A percentile compares a stretch with the other conserved stretches of the same genome.
Conservation (phyloP, 2,113 vertebrate species). For the Sturnus vulgaris region DNA sequence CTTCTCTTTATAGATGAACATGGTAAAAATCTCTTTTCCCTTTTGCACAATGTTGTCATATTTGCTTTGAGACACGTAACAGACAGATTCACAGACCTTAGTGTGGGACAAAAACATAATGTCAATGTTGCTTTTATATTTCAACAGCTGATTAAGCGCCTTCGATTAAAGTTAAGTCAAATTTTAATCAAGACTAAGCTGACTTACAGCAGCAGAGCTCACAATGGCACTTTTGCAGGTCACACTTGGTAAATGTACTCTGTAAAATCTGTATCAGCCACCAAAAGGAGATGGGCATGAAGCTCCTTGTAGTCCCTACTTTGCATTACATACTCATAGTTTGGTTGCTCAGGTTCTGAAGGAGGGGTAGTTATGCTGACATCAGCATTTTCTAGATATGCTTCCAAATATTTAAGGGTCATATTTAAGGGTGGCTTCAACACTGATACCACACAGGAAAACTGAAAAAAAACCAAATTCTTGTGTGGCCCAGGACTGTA, state of each 20-base stretch:
- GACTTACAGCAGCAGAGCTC: background rate
- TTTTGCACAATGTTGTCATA: background rate
- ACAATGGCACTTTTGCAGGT: background rate
- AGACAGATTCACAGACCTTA: background rate
- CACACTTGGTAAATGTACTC: background rate
- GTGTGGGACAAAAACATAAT: background rate
- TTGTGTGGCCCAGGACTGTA: background rate
- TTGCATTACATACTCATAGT: fast-evolving
- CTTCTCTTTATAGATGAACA: background rate
- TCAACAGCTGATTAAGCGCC: background rate
- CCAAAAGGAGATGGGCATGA: background rate
- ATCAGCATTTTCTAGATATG: background rate
- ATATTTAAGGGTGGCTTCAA: background rate
- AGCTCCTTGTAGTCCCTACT: background rate
- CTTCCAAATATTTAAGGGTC: background rate
- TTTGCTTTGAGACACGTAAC: background rate
- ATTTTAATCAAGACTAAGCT: background rate
- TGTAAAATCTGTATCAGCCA: background rate
- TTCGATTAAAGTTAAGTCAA: background rate
- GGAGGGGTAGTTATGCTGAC: background rate
- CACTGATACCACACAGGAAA: background rate
- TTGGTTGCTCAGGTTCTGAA: background rate
- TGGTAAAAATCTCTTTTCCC: background rate
- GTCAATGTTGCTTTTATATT: background rate
- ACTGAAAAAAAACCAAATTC: background rate